Evolutionary conservation across 2,888 invertebrate genomes (phyloP).

Genomic region (Cenopis cana): DNA sequence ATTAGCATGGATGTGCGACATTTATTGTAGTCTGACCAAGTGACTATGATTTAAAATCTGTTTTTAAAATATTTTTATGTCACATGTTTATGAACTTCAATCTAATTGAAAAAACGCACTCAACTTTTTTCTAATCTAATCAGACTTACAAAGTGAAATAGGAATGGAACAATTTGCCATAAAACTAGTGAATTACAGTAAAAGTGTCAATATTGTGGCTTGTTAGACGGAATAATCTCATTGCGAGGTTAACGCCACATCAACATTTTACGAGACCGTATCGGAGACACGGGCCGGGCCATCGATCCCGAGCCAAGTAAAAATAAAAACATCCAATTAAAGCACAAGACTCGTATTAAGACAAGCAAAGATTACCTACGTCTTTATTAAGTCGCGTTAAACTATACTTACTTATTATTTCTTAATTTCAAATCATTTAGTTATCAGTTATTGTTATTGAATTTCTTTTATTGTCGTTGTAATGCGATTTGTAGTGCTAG

Average conservation of each 20-base stretch:
- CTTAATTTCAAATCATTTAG: neutral
- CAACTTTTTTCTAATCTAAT: constrained; percentile 17
- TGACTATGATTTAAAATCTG: neutral
- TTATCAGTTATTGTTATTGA: too few relatives aligned
- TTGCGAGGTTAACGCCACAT: constrained; percentile 73
- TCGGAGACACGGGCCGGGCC: constrained; percentile 47
- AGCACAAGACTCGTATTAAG: neutral
- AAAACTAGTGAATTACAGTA: constrained; percentile 68
- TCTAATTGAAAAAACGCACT: neutral
- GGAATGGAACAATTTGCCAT: constrained; percentile 53
- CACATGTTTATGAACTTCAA: neutral
- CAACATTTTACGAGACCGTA: constrained; percentile 68
- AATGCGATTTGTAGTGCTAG: too few relatives aligned
- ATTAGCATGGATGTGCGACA: too few relatives aligned
- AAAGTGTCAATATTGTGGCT: constrained; percentile 71
- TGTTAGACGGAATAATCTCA: constrained; percentile 74
- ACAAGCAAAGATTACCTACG: neutral
- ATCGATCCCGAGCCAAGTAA: constrained; percentile 6
- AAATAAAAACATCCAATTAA: constrained; percentile 10
- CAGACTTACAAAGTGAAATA: constrained; percentile 50
- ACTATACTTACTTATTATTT: neutral
- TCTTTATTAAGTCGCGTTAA: neutral
- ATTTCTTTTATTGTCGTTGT: too few relatives aligned
- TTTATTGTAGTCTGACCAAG: too few relatives aligned
- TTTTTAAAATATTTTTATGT: too few relatives aligned